Evolutionary conservation across 2,113 vertebrate species (phyloP), one percentile per base, ranked within the genome.

Genomic region (Embiotoca jacksoni): DNA sequence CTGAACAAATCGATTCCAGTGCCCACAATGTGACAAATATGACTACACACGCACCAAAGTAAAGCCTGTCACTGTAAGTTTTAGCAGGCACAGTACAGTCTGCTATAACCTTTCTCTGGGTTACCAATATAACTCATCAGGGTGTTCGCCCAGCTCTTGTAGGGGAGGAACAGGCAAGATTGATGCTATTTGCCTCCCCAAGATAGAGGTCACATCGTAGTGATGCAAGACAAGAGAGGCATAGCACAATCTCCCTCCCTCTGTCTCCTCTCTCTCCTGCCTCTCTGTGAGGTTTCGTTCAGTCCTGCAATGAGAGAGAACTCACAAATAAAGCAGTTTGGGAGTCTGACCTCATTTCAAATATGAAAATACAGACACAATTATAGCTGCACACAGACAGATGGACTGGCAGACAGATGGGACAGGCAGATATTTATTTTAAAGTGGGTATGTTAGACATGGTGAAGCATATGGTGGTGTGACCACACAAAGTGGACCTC

Each of bases 341-440:
- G 68, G 46, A 67, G 31, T 41, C 49, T 86, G 81, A 86, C 79
- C 83, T 80, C 59, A 75, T 89, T 90, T 75, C 50, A 78, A 35
- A 88, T n/a, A 55, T 61, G 52, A 86, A 72, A 54, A 84, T 56
- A 63, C 36, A 59, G 58, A 84, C 52, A 77, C 52, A 70, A 86
- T 88, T 71, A 67, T 71, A 62, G 55, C 68, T 65, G 54, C 76
- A 55, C 64, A 39, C 61, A 85, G 75, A 78, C 84, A 90, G 83
- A 90, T 88, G 84, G 83, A 88, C 63, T 59, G 30, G 53, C 81
- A 63, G 78, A 60, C 84, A 86, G 89, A 89, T 85, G 82, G 23
- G 86, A 84, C 35, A 59, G 47, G 78, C 50, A 62, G 9, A 77
- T 69, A 76, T 81, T 37, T 58, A 32, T 61, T 68, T 69, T 66